Evolutionary conservation across 2,113 vertebrate species (phyloP).

Genomic region (Protobothrops mucrosquamatus): DNA sequence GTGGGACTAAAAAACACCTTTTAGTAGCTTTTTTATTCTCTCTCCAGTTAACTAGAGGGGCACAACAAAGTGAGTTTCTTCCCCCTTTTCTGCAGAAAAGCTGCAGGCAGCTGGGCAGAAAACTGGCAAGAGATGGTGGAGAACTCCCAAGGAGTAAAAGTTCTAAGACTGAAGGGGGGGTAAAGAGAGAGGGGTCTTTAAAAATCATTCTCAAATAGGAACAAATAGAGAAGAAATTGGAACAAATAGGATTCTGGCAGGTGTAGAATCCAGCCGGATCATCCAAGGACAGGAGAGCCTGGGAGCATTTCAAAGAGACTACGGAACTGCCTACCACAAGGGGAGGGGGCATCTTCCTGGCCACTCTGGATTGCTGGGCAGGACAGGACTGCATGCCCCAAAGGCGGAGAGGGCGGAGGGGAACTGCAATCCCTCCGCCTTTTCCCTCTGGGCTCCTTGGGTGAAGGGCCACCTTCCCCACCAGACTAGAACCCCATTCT

Average conservation of each 20-base stretch:
- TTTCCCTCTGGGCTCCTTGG: not conserved
- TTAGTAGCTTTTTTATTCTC: not conserved
- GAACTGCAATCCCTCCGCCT: not conserved
- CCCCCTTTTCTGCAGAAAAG: not conserved
- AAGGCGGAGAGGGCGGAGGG: not conserved
- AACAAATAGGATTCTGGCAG: not conserved
- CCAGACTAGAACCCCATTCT: not conserved
- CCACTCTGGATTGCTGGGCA: not conserved
- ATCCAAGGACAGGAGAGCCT: not conserved
- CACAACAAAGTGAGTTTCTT: not conserved
- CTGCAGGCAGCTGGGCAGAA: not conserved
- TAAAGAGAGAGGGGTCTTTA: not conserved
- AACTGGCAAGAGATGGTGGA: not conserved
- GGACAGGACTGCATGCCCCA: not conserved
- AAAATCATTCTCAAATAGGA: not conserved
- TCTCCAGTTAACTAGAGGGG: not conserved
- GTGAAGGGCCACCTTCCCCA: not conserved
- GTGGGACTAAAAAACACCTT: not conserved
- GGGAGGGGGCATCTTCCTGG: not conserved
- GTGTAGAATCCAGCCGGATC: not conserved
- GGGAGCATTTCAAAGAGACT: not conserved
- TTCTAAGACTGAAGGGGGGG: not conserved
- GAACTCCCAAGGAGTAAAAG: not conserved
- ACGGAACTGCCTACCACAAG: not conserved
- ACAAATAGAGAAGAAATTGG: not conserved